Evolutionary conservation across 2,797 vertebrate genomes (phyloP), one percentile per base, ranked within the genome.

Genomic region (Borostomias antarcticus): DNA sequence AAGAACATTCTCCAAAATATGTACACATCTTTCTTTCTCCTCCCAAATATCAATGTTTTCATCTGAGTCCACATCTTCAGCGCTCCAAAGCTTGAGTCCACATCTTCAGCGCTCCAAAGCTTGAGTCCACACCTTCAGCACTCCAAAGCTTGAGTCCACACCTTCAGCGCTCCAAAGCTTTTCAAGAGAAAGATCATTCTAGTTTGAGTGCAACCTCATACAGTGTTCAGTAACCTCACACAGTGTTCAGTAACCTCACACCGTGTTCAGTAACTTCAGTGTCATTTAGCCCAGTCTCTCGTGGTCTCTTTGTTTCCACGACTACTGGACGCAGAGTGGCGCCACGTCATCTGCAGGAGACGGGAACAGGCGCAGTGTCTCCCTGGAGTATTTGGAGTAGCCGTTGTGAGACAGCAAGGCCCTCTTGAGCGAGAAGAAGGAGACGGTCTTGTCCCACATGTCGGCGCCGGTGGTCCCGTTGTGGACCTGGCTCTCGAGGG

Each of bases 391-490:
- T 66, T 75, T 85, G 63, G 68, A 91, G 83, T 82, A 91, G 66
- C 91, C 86, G 1, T 85, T 86, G 2, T 76, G 83, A 64, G 91
- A 90, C 56, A 91, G 85, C 19, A 84, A 66, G 23, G 81, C 80
- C 66, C 79, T 88, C 71, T 83, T 90, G 43, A 85, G 71, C 0
- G 82, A 47, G 32, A 92, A 90, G 64, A 91, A 88, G 25, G 89
- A 89, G n/a, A 90, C 71, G 0, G 89, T 89, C 75, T 83, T 90
- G 59, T 89, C 87, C 91, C 88, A 90, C 47, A 89, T 25, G 7
- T 90, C 89, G 0, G 79, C 72, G 58, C 81, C 66, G 65, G 78
- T 86, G 72, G 77, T 54, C 29, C 85, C 83, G 0, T 56, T n/a
- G 66, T 67, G 76, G 53, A 89, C 66, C 54, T 90, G 88, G 17